These are phyloP conservation scores for Emys orbicularis DNA, from an alignment of 2,797 vertebrate species.

Conservation along the genomic window DNA sequence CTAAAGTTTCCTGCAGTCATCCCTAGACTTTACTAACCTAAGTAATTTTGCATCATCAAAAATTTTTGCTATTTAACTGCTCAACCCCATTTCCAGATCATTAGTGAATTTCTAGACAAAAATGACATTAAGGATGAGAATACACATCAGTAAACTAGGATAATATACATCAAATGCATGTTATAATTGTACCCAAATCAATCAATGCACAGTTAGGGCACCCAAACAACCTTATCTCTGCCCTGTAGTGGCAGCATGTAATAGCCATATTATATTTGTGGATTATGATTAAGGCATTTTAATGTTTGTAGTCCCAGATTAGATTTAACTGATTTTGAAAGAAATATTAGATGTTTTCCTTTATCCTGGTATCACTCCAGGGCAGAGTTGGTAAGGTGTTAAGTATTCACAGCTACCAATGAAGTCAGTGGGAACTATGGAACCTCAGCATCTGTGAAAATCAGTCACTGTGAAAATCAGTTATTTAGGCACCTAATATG, in stretches of 20 bases:
- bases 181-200: no score
- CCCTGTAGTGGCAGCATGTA: background rate
- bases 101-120: background rate
- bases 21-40: background rate
- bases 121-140: background rate
- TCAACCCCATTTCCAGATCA: background rate
- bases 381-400: background rate
- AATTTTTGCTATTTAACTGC: background rate
- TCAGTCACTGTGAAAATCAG: background rate
- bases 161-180: background rate
- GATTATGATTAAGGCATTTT: background rate
- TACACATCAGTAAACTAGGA: background rate
- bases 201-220: background rate
- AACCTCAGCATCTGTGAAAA: background rate
- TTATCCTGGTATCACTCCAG: background rate
- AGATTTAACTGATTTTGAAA: background rate
- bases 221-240: background rate
- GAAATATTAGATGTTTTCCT: background rate
- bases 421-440: background rate
- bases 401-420: background rate
- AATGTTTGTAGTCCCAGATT: background rate
- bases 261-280: background rate
- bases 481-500: background rate
- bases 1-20: background rate
- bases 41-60: background rate